Percentiles rank a stretch among this genome's conserved stretches.
These are phyloP conservation scores for Tachina grossa DNA, from an alignment of 2,888 invertebrate species.

Conservation along the genomic window DNA sequence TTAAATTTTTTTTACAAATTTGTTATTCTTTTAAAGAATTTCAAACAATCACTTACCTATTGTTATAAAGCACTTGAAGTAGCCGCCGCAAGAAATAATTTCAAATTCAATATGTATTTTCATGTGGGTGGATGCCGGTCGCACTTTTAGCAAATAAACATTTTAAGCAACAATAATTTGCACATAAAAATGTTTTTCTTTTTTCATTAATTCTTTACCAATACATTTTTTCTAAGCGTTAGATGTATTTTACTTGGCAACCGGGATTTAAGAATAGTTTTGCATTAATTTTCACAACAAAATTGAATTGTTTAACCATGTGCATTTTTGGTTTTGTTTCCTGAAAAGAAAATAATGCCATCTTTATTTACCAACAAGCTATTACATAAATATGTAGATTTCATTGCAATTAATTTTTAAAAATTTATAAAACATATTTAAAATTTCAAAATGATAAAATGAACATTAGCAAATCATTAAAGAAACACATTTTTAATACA, in stretches of 20 bases:
- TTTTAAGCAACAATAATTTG: conserved; percentile 20
- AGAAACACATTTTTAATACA: conserved; percentile 15
- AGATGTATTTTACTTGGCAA: conserved; percentile 28
- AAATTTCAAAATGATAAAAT: not conserved
- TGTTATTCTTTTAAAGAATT: not conserved
- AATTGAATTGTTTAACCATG: conserved; percentile 13
- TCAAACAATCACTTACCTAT: conserved; percentile 16
- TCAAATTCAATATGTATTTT: conserved; percentile 5
- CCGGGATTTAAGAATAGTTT: not conserved
- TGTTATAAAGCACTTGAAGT: not conserved
- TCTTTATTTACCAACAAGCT: too few relatives aligned
- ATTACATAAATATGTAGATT: not conserved
- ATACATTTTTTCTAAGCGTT: not conserved
- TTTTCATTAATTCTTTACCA: conserved; percentile 11
- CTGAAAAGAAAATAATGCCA: not conserved
- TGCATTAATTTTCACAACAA: not conserved
- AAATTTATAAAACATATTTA: not conserved
- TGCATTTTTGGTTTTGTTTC: not conserved
- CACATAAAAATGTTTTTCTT: conserved; percentile 15
- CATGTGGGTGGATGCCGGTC: conserved; percentile 32
- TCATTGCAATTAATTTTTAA: not conserved
- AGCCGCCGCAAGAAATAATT: not conserved
- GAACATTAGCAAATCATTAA: not conserved
- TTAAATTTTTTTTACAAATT: not conserved
- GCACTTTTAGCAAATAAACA: conserved; percentile 25